phyloP scores from a whole-genome alignment of 2,888 invertebrate species.

The Andrena bicolor region DNA sequence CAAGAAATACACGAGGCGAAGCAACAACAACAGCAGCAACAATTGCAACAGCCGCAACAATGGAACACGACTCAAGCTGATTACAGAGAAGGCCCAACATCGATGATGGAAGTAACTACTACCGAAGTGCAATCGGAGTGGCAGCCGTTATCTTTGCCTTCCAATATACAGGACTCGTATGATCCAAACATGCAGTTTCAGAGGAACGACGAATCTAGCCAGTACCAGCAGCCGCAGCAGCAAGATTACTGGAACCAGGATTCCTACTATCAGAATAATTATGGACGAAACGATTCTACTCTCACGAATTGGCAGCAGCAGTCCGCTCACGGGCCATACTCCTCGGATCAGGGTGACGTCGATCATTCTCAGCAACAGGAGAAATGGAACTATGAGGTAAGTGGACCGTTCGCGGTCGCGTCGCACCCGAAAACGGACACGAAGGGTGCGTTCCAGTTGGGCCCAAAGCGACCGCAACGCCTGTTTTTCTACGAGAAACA shows the following conservation, averaged over 20 bases:
- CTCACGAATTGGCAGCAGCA: slow-evolving; percentile 78
- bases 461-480: too few relatives aligned
- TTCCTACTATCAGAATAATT: slow-evolving; percentile 76
- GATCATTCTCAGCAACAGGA: slow-evolving; percentile 79
- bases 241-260: slow-evolving; percentile 77
- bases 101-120: slow-evolving; percentile 76
- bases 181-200: slow-evolving; percentile 72
- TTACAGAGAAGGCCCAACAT: slow-evolving; percentile 74
- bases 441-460: too few relatives aligned
- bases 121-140: slow-evolving; percentile 76
- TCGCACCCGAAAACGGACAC: neutral
- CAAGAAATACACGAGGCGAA: slow-evolving; percentile 59
- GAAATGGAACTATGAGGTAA: slow-evolving; percentile 84
- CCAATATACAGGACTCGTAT: slow-evolving; percentile 75
- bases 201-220: slow-evolving; percentile 66
- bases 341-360: slow-evolving; percentile 75
- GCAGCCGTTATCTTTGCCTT: slow-evolving; percentile 79
- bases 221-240: slow-evolving; percentile 73
- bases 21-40: slow-evolving; percentile 71
- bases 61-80: slow-evolving; percentile 71
- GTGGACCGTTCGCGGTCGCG: slow-evolving; percentile 9
- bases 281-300: slow-evolving; percentile 65
- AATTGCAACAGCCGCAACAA: slow-evolving; percentile 61
- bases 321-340: slow-evolving; percentile 68
- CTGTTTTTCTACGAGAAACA: too few relatives aligned